Conservation (phyloP, 2,888 invertebrate genomes). For the Ligdia adustata region DNA sequence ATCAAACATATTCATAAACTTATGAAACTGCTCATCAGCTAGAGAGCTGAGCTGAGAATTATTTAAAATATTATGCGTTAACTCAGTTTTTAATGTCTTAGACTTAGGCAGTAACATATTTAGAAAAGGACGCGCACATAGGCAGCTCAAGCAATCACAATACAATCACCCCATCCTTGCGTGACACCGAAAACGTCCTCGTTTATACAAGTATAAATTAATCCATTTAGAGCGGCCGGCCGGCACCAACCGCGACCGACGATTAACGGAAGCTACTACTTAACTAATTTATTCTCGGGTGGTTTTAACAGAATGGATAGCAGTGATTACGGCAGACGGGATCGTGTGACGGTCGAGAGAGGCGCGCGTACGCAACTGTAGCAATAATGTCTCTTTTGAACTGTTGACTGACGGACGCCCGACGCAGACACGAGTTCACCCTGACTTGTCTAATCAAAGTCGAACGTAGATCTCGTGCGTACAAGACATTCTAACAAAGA, state of each 20-base stretch:
- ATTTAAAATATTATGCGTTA: slow-evolving; percentile 21
- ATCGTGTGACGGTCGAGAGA: slow-evolving; percentile 64
- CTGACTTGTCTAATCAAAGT: slow-evolving; percentile 44
- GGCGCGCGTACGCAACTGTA: slow-evolving; percentile 49
- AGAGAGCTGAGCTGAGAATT: slow-evolving; percentile 8
- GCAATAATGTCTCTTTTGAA: slow-evolving; percentile 54
- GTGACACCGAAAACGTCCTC: slow-evolving; percentile 84
- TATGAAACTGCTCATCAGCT: slow-evolving; percentile 46
- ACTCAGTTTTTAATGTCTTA: slow-evolving; percentile 31
- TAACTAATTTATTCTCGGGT: slow-evolving; percentile 84
- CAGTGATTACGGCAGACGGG: slow-evolving; percentile 79
- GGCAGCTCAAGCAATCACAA: slow-evolving; percentile 81
- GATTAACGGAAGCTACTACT: slow-evolving; percentile 85
- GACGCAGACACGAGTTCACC: slow-evolving; percentile 39
- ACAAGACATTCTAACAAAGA: slow-evolving; percentile 20
- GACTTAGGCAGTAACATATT: slow-evolving; percentile 51
- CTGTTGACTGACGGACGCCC: slow-evolving; percentile 35
- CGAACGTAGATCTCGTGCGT: slow-evolving; percentile 24
- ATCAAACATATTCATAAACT: slow-evolving; percentile 38
- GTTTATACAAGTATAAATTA: slow-evolving; percentile 84
- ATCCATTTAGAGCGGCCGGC: slow-evolving; percentile 82
- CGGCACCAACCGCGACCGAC: slow-evolving; percentile 77
- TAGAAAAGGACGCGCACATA: slow-evolving; percentile 76
- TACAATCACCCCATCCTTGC: slow-evolving; percentile 83
- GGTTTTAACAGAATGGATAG: slow-evolving; percentile 85